Evolutionary conservation across 2,113 vertebrate species (phyloP).

Genomic region (Serilophus lunatus): DNA sequence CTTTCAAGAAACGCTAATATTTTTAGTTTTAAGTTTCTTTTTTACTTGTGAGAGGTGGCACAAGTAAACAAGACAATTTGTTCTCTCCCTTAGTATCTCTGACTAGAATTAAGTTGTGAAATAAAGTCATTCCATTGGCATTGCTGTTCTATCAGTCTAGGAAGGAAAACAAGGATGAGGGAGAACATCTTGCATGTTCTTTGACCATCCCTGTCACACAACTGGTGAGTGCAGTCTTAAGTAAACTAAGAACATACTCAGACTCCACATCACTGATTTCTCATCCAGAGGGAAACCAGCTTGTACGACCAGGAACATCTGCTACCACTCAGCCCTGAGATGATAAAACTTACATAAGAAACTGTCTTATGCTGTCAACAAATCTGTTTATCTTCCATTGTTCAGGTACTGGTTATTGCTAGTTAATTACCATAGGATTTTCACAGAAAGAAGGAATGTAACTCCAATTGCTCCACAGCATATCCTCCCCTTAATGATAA

Average conservation of each 20-base stretch:
- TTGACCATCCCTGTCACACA: background rate
- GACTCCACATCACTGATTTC: constrained; percentile 26
- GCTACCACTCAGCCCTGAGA: background rate
- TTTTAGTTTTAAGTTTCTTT: background rate
- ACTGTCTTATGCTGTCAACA: background rate
- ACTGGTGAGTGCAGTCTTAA: background rate
- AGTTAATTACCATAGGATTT: background rate
- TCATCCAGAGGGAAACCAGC: background rate
- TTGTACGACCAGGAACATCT: constrained; percentile 8
- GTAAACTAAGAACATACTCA: constrained; percentile 34
- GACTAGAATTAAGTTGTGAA: background rate
- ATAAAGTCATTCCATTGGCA: background rate
- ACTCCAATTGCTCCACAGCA: background rate
- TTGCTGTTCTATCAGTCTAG: background rate
- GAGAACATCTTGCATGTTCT: background rate
- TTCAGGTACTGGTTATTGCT: background rate
- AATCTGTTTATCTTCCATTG: background rate
- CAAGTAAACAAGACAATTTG: background rate
- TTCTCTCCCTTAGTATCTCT: background rate
- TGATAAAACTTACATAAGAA: background rate
- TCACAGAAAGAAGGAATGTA: background rate
- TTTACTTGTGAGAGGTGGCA: background rate
- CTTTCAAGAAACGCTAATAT: background rate
- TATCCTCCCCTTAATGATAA: background rate
- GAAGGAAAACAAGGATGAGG: background rate